phyloP scores from a whole-genome alignment of 2,797 vertebrate species.

The Brotula barbata region DNA sequence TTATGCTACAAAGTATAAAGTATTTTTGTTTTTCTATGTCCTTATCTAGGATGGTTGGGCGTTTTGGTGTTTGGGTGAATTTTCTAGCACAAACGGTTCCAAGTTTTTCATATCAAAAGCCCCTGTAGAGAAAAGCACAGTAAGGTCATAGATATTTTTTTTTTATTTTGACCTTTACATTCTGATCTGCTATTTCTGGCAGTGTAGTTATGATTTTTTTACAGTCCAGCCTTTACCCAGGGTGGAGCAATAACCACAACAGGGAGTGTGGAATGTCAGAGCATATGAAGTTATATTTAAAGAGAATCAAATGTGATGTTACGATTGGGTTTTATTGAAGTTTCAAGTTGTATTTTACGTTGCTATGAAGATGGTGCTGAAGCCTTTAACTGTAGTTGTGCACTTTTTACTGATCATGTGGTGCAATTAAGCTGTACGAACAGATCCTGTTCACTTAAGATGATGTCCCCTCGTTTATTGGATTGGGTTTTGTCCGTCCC shows the following conservation, averaged over 20 bases:
- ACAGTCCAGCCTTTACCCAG: too few species aligned
- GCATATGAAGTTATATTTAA: too few species aligned
- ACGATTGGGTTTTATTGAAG: too few species aligned
- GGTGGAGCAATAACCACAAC: too few species aligned
- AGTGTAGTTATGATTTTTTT: neutral
- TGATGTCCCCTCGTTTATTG: neutral
- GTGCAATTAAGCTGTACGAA: neutral
- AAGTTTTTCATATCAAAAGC: neutral
- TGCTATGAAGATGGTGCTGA: constrained; percentile 9
- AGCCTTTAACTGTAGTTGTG: constrained; percentile 13
- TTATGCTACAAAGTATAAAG: neutral
- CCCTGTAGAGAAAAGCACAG: constrained; percentile 8
- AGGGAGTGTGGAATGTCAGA: too few species aligned
- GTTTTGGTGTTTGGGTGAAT: constrained; percentile 41
- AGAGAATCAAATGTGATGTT: too few species aligned
- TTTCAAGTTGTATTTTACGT: too few species aligned
- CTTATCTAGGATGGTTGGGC: constrained; percentile 10
- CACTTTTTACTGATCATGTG: constrained; percentile 5
- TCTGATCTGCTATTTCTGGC: neutral
- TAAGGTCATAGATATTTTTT: neutral
- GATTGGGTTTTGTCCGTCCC: neutral
- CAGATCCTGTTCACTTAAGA: neutral
- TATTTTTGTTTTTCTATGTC: constrained; percentile 7
- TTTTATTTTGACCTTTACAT: too few species aligned
- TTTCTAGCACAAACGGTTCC: neutral